Evolutionary conservation across 1,140 invertebrate genomes (phyloP), one percentile per base, ranked within the genome.

Genomic region (Choristoneura fumiferana): DNA sequence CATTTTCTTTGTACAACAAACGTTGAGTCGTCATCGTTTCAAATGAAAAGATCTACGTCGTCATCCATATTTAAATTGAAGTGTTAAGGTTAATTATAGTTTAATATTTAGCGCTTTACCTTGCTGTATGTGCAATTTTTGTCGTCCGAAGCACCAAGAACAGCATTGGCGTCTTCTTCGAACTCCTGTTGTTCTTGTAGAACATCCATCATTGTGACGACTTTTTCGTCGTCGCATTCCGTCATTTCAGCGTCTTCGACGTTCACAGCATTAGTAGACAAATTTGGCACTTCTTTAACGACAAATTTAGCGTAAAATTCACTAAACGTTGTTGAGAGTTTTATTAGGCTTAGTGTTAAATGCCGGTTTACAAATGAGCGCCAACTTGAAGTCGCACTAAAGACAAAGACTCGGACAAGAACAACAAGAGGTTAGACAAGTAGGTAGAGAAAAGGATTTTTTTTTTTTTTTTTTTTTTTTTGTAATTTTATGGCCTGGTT

Each of bases 81-180:
- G 22, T 6, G 2, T 29, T 6, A 3, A 29, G 22, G 2, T 2
- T 29, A 29, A 29, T 29, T 29, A 3, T 6, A 29, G 22, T 29
- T 29, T 3, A 29, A 49, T 58, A 37, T 35, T 15, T 45, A 54
- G 10, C 12, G 1, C 58, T 58, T 76, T 91, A 95, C 95, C 92
- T 93, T 90, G 37, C 87, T 80, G 84, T 96, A 98, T 13, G 96
- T 97, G 83, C 97, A 98, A 69, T 95, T 94, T 71, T 94, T 94
- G 57, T 96, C 95, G 86, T 98, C 97, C 6, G 95, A 95, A 12
- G 93, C 96, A 9, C 97, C 97, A 6, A 99, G 84, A 38, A 99
- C 96, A 9, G 97, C 96, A 67, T 94, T 93, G 0, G 96, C 96
- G 81, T 97, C 95, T 67, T 96, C 94, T 75, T 97, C 95, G 62